Evolutionary conservation across 2,888 invertebrate genomes (phyloP).

Genomic region (Dorcus hopei): DNA sequence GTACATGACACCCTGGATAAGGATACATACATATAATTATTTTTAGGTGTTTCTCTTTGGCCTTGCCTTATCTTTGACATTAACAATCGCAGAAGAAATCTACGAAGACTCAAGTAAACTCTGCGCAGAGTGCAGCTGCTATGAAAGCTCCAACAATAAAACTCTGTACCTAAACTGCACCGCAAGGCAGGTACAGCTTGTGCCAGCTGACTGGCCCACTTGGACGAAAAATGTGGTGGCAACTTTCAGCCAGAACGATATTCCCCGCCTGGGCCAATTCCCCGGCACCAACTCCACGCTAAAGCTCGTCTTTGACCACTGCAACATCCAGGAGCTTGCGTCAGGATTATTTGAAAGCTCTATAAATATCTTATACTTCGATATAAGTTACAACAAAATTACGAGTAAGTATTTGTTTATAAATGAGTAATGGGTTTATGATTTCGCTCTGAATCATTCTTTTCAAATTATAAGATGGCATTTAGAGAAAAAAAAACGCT

Average conservation of each 20-base stretch:
- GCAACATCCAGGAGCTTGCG: conserved; percentile 53
- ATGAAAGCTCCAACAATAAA: conserved; percentile 18
- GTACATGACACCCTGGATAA: too few species aligned
- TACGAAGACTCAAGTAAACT: conserved; percentile 27
- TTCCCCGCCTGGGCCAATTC: conserved; percentile 51
- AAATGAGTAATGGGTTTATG: too few species aligned
- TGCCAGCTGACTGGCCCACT: conserved; percentile 46
- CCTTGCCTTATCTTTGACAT: too few species aligned
- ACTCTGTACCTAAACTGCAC: conserved; percentile 39
- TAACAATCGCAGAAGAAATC: conserved; percentile 8
- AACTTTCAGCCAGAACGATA: conserved; percentile 58
- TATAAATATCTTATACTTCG: conserved; percentile 53
- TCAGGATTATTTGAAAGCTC: conserved; percentile 55
- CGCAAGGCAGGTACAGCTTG: conserved; percentile 29
- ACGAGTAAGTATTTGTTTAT: not conserved
- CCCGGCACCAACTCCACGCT: conserved; percentile 50
- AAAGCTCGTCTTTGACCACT: conserved; percentile 55
- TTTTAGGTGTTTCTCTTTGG: too few species aligned
- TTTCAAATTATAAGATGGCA: too few species aligned
- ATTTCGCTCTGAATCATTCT: too few species aligned
- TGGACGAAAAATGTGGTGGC: conserved; percentile 46
- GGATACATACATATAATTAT: too few species aligned
- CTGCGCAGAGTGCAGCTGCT: conserved; percentile 22
- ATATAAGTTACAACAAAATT: conserved; percentile 56
- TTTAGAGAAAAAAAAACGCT: too few species aligned